phyloP scores from a whole-genome alignment of 2,888 invertebrate species.

The Pegoplata infirma region DNA sequence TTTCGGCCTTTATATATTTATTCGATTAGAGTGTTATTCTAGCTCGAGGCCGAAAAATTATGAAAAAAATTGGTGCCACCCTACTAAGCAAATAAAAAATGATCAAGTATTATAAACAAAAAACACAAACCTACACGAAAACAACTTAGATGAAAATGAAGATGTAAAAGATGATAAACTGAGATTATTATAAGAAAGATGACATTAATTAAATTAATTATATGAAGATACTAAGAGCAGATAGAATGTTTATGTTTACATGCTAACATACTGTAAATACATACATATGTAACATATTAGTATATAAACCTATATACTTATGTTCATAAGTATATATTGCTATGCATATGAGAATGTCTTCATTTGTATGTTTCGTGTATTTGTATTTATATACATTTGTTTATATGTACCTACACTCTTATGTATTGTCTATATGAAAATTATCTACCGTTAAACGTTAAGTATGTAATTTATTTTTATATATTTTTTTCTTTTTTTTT shows the following conservation, averaged over 20 bases:
- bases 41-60: too few relatives aligned
- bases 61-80: background rate
- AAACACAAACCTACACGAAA: background rate
- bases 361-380: background rate
- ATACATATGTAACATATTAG: background rate
- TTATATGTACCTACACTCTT: background rate
- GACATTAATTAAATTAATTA: slow-evolving; percentile 42
- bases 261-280: background rate
- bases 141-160: slow-evolving; percentile 1
- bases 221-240: slow-evolving; percentile 14
- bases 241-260: background rate
- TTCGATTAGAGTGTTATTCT: too few relatives aligned
- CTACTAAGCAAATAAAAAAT: background rate
- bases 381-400: background rate
- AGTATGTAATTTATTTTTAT: background rate
- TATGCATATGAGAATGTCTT: background rate
- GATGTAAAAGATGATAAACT: slow-evolving; percentile 23
- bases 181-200: slow-evolving; percentile 34
- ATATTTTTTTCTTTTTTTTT: background rate
- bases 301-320: background rate
- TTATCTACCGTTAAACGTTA: slow-evolving; percentile 11
- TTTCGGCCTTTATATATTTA: too few relatives aligned
- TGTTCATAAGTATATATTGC: background rate
- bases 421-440: slow-evolving; percentile 1
- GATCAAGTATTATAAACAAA: background rate